Base-by-base conservation (phyloP, 53 echinoderm and acorn worm genomes). In the Echinarachnius parma region DNA sequence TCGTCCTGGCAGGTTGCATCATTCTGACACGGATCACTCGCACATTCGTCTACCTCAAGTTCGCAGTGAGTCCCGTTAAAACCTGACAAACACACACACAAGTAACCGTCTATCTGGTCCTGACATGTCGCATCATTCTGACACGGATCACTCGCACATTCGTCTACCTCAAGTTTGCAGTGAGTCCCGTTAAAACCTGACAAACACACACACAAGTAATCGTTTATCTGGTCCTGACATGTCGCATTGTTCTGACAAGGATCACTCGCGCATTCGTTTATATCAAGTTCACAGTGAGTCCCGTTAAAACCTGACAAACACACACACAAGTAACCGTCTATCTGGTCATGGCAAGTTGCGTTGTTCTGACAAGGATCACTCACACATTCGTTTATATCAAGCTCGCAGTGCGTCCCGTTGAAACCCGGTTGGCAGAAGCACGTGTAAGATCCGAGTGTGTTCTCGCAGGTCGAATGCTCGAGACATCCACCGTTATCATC, bases 361-460 rank as follows among this genome's bases (percentile, higher is more conserved):
- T 63, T 63, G 59, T 82, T 82, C 20, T 48, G 37, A 24, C 82
- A 82, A 42, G 82, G 82, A 15, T 62, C 54, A 5, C 75, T 76
- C 9, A 34, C 59, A 58, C 83, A 82, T 34, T 82, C 83, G 32
- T 82, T 16, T 33, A 65, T 14, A n/a, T 82, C 52, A 32, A 45
- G 23, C 34, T 90, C 79, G 60, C 90, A 90, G 7, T 59, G 50
- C 2, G 23, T 28, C 8, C 90, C 90, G 1, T 65, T 35, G 44
- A 76, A 90, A 2, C 90, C 90, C 8, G 39, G 52, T 27, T 44
- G n/a, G n/a, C n/a, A n/a, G n/a, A n/a, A n/a, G n/a, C n/a, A n/a
- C n/a, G n/a, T n/a, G n/a, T n/a, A n/a, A n/a, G n/a, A n/a, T n/a
- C n/a, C n/a, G n/a, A n/a, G n/a, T n/a, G n/a, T n/a, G n/a, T n/a